phyloP scores from a whole-genome alignment of 2,888 invertebrate species.

The Ypsolopha scabrella region DNA sequence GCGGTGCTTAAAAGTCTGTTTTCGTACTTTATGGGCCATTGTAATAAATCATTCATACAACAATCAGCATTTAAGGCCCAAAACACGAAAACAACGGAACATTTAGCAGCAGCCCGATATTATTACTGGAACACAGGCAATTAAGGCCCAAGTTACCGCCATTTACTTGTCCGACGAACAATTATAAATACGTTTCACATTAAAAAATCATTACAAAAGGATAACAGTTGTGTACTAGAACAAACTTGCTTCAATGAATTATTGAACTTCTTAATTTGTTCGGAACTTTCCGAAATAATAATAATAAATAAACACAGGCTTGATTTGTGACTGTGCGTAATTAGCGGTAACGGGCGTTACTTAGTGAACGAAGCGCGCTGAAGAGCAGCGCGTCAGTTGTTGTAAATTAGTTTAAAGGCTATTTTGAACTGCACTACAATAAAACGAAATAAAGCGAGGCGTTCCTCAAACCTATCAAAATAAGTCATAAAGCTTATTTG shows the following conservation, averaged over 20 bases:
- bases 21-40: no score
- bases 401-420: no score
- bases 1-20: no score
- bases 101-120: background rate
- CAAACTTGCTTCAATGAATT: background rate
- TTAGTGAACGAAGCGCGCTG: background rate
- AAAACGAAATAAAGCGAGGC: no score
- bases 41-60: no score
- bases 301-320: no score
- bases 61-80: background rate
- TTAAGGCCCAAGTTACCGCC: background rate
- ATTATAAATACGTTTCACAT: slow-evolving; percentile 2
- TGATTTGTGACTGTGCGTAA: no score
- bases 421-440: no score
- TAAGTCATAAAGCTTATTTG: no score
- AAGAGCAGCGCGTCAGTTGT: no score
- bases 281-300: background rate
- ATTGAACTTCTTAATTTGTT: background rate
- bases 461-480: no score
- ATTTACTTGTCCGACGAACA: background rate
- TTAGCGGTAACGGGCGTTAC: background rate
- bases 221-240: background rate
- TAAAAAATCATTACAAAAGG: background rate
- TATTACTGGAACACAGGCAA: background rate
- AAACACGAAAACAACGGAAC: background rate